A percentile compares a stretch with the other conserved stretches of the same genome.
These are phyloP conservation scores for Elgaria multicarinata DNA, from an alignment of 2,113 vertebrate genomes.

Conservation along the genomic window DNA sequence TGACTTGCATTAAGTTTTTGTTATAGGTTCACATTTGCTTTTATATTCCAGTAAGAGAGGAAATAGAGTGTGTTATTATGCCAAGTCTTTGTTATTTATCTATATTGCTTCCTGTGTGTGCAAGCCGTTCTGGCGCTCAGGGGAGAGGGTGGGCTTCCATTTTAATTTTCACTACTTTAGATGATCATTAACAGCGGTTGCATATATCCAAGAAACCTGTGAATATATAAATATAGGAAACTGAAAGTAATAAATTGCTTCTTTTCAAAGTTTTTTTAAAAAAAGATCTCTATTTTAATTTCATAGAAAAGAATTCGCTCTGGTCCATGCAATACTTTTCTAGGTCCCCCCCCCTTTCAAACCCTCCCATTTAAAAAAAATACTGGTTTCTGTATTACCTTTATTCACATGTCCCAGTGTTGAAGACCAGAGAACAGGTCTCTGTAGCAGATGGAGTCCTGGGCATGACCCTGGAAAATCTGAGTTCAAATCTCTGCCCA, in stretches of 20 bases:
- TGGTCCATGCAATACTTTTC: constrained; percentile 48
- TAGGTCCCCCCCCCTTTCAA: not conserved
- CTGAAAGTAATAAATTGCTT: constrained; percentile 62
- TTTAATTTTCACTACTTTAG: constrained; percentile 67
- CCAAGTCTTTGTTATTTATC: constrained; percentile 76
- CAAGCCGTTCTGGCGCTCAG: constrained; percentile 51
- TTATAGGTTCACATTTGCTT: constrained; percentile 70
- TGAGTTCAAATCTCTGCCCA: not conserved
- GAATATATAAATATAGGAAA: constrained; percentile 69
- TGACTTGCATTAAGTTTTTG: constrained; percentile 72
- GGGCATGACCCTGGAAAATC: not conserved
- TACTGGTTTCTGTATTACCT: not conserved
- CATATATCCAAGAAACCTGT: constrained; percentile 45
- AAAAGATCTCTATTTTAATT: constrained; percentile 56
- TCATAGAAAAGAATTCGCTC: constrained; percentile 39
- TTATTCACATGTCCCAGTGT: not conserved
- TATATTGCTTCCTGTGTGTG: constrained; percentile 62
- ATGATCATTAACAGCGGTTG: constrained; percentile 70
- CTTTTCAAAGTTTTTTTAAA: constrained; percentile 57
- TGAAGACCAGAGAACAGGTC: constrained; percentile 51
- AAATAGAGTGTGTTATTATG: constrained; percentile 72
- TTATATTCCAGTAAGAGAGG: constrained; percentile 68
- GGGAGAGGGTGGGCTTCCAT: constrained; percentile 64
- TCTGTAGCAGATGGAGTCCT: not conserved
- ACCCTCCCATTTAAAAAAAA: constrained; percentile 59